Evolutionary conservation across 2,113 vertebrate genomes (phyloP).

Genomic region (Sitta europaea): DNA sequence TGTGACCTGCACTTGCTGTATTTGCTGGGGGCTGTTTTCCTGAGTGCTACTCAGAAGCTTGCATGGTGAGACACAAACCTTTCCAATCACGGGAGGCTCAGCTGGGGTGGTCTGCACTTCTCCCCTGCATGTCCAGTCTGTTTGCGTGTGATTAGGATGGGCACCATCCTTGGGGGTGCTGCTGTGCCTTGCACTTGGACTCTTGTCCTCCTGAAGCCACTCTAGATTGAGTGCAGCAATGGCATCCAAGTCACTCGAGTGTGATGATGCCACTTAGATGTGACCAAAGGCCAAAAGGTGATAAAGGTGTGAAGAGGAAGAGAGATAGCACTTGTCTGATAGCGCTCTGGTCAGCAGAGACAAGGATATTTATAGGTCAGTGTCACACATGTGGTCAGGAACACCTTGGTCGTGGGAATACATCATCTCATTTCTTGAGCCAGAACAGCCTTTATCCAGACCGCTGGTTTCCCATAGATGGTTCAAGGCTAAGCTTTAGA

Average conservation of each 20-base stretch:
- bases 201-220: not conserved
- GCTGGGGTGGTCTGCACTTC: not conserved
- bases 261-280: not conserved
- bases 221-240: not conserved
- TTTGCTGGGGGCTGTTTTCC: not conserved
- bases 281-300: not conserved
- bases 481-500: not conserved
- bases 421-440: not conserved
- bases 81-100: not conserved
- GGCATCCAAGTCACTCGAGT: rapidly evolving
- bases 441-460: not conserved
- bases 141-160: not conserved
- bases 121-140: not conserved
- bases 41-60: not conserved
- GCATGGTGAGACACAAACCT: not conserved
- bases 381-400: not conserved
- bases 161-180: not conserved
- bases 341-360: not conserved
- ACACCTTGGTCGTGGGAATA: not conserved
- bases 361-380: not conserved
- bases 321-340: not conserved
- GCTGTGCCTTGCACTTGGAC: not conserved
- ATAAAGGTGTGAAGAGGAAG: not conserved
- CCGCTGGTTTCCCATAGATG: not conserved
- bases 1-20: not conserved